Evolutionary conservation across 2,113 vertebrate species (phyloP).

Genomic region (Tragelaphus buxtoni): DNA sequence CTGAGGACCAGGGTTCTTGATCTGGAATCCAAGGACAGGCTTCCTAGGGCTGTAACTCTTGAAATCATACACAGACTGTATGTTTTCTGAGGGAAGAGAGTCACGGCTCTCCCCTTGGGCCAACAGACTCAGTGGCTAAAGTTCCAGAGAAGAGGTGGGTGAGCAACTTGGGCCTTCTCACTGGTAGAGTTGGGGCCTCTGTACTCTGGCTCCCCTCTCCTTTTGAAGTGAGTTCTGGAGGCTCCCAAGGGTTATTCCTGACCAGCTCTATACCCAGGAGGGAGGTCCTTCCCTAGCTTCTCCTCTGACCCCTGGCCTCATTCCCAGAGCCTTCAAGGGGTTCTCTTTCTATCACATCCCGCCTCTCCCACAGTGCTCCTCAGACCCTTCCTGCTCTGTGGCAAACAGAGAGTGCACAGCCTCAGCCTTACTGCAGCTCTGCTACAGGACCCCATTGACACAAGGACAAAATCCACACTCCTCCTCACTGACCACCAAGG

Average conservation of each 20-base stretch:
- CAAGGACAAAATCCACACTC: not conserved
- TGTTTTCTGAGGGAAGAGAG: not conserved
- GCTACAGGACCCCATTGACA: not conserved
- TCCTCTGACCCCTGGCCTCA: not conserved
- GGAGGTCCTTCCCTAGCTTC: not conserved
- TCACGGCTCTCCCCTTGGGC: not conserved
- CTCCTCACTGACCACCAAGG: not conserved
- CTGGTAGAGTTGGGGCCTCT: not conserved
- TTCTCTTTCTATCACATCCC: not conserved
- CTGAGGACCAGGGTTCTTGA: not conserved
- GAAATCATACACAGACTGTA: not conserved
- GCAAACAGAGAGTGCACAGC: not conserved
- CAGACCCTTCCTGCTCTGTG: not conserved
- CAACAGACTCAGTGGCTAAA: not conserved
- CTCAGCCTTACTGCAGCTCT: not conserved
- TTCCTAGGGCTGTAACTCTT: not conserved
- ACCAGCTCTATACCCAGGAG: not conserved
- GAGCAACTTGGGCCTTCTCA: not conserved
- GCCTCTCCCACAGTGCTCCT: not conserved
- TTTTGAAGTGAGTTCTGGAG: not conserved
- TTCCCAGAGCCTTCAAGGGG: not conserved
- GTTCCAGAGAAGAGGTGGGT: not conserved
- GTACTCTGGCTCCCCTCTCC: not conserved
- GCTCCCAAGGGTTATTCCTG: not conserved
- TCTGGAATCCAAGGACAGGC: not conserved